Percentiles rank a stretch among this genome's conserved stretches.
Evolutionary conservation across 2,113 vertebrate genomes (phyloP).

Genomic region (Noturus placidus): DNA sequence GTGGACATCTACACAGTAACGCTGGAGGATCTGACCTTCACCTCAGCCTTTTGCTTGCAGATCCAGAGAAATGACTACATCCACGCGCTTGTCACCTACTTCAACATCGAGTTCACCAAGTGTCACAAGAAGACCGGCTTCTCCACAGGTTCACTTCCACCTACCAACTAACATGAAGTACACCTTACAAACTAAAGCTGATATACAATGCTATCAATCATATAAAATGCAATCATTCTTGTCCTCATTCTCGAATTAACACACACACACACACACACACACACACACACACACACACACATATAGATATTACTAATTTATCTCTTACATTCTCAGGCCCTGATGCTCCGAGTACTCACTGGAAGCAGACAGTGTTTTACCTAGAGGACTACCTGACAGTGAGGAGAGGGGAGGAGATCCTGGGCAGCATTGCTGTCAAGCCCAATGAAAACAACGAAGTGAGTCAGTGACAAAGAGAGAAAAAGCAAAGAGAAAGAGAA

Average conservation of each 20-base stretch:
- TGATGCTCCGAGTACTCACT: constrained; percentile 93
- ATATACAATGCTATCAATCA: not conserved
- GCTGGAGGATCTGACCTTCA: constrained; percentile 89
- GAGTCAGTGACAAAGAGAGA: constrained; percentile 47
- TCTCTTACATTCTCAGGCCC: constrained; percentile 75
- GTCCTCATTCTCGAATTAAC: not conserved
- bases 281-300: not conserved
- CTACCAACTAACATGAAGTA: not conserved
- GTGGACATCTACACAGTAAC: constrained; percentile 97
- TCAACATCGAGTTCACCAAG: constrained; percentile 98
- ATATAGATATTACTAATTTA: not conserved
- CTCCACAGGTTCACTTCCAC: constrained; percentile 83
- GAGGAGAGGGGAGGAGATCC: constrained; percentile 92
- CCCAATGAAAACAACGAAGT: constrained; percentile 97
- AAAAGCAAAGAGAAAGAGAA: not conserved
- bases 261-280: not conserved
- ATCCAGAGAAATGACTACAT: constrained; percentile 95
- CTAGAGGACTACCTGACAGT: constrained; percentile 96
- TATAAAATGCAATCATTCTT: not conserved
- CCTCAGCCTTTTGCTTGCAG: constrained; percentile 94
- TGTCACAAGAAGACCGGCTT: constrained; percentile 99
- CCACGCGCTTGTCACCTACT: constrained; percentile 94
- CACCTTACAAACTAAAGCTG: not conserved
- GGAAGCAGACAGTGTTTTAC: constrained; percentile 99
- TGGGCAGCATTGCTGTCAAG: constrained; percentile 89